Percentiles rank a stretch among this genome's conserved stretches.
Conservation (phyloP, 1,140 invertebrate genomes). For the Cyclargus thomasi region DNA sequence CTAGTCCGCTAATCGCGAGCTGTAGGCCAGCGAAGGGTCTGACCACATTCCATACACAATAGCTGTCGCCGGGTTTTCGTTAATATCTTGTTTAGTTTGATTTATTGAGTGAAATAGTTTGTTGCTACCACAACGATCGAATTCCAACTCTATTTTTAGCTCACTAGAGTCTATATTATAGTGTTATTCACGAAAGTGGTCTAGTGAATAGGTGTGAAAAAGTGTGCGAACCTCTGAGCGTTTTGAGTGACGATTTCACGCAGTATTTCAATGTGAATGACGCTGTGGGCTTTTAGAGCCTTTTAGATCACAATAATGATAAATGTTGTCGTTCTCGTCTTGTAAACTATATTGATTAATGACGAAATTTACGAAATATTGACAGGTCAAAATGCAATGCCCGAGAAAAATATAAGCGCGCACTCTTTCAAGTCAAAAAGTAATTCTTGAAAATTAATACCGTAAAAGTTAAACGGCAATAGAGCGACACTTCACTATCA, state of each 20-base stretch:
- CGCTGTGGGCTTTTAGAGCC: slow-evolving; percentile 59
- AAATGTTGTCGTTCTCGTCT: slow-evolving; percentile 33
- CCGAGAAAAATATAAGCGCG: neutral
- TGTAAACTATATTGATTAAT: slow-evolving; percentile 15
- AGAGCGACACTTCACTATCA: too few species aligned
- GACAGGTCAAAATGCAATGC: neutral
- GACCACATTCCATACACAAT: slow-evolving; percentile 52
- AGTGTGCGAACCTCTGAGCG: slow-evolving; percentile 40
- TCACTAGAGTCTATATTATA: neutral
- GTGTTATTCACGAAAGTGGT: slow-evolving; percentile 16
- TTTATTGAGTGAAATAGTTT: slow-evolving; percentile 51
- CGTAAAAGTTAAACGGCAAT: neutral
- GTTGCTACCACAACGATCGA: slow-evolving; percentile 16
- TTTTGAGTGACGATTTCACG: slow-evolving; percentile 49
- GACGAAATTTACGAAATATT: neutral
- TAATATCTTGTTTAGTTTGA: slow-evolving; percentile 66
- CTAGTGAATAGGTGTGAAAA: slow-evolving; percentile 35
- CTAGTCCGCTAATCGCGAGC: slow-evolving; percentile 13
- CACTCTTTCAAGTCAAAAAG: neutral
- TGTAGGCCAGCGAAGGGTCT: slow-evolving; percentile 38
- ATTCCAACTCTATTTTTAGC: neutral
- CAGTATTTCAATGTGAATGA: slow-evolving; percentile 40
- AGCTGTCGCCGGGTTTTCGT: slow-evolving; percentile 45
- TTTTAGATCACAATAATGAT: slow-evolving; percentile 52
- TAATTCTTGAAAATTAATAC: neutral